A percentile compares a stretch with the other conserved stretches of the same genome.
Evolutionary conservation across 2,888 invertebrate species (phyloP).

Genomic region (Sminthurides aquaticus): DNA sequence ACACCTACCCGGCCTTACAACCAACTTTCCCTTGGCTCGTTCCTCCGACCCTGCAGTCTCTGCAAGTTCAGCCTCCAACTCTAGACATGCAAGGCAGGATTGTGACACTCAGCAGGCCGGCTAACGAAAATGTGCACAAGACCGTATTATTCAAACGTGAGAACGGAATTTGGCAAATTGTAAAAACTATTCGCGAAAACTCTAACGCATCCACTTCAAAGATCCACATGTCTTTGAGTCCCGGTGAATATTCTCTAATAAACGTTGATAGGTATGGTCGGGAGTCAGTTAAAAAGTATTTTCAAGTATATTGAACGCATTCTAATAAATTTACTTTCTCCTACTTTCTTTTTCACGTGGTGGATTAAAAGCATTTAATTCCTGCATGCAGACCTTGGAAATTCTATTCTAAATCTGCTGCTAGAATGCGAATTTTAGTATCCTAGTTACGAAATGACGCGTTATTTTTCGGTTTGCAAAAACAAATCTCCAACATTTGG

Average conservation of each 20-base stretch:
- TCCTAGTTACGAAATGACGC: too few relatives aligned
- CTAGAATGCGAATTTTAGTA: too few relatives aligned
- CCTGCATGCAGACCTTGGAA: too few relatives aligned
- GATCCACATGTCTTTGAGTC: not conserved
- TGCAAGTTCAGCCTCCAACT: not conserved
- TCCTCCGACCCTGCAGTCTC: not conserved
- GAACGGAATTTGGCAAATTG: constrained; percentile 4
- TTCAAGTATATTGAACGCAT: too few relatives aligned
- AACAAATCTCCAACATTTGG: too few relatives aligned
- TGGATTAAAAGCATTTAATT: too few relatives aligned
- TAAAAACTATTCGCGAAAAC: not conserved
- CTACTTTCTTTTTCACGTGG: too few relatives aligned
- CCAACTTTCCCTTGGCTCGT: constrained; percentile 31
- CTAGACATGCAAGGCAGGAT: not conserved
- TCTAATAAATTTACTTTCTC: too few relatives aligned
- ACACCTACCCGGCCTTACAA: constrained; percentile 26
- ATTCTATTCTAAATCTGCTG: too few relatives aligned
- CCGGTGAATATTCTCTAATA: not conserved
- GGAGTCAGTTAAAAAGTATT: constrained; percentile 17
- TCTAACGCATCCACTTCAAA: too few relatives aligned
- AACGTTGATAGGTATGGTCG: constrained; percentile 18
- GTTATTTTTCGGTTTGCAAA: too few relatives aligned
- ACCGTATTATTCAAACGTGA: not conserved
- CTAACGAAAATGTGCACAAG: not conserved
- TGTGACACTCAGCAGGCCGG: not conserved